Evolutionary conservation across 2,113 vertebrate species (phyloP), one percentile per base, ranked within the genome.

Genomic region (Poeciliopsis prolifica): DNA sequence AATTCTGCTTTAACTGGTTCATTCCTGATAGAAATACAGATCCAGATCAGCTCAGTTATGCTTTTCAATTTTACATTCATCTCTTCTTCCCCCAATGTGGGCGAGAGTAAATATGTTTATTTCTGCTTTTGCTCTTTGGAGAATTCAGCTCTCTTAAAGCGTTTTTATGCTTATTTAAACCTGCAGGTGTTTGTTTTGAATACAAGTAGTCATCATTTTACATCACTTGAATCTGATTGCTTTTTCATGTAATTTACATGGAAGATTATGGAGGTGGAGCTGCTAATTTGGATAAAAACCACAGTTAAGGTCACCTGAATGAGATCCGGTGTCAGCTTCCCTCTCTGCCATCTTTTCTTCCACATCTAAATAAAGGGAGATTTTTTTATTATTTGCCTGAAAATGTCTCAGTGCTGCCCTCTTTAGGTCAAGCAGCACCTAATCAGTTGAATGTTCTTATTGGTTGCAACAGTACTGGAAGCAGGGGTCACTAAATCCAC

Each of bases 1-100:
- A 61, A 65, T 88, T 88, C 79, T 40, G 54, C 77, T 84, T 84
- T 78, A 79, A 79, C 79, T 66, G 75, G 80, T 79, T 87, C 68
- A 63, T 74, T 70, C 54, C 71, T 72, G 85, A 86, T 83, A 64
- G 76, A 84, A 80, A 87, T 72, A 78, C 61, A 76, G 72, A 83
- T 85, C 40, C 61, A 76, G 72, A 83, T 85, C 40, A 67, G 77
- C 29, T 48, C 64, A 66, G 61, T 78, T 80, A 77, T 78, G 70
- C 19, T 3, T 44, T 73, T 65, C 76, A 63, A 29, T 88, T 82
- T 82, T 3, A 24, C 33, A 71, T 82, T 65, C 64, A n/a, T 77
- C 77, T 70, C 29, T 42, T 7, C 54, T 65, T 71, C 77, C 80
- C 28, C 5, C 78, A 67, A 72, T 73, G 78, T 42, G 11, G 31